Conservation (phyloP, 2,113 vertebrate genomes). For the Percopsis transmontana region DNA sequence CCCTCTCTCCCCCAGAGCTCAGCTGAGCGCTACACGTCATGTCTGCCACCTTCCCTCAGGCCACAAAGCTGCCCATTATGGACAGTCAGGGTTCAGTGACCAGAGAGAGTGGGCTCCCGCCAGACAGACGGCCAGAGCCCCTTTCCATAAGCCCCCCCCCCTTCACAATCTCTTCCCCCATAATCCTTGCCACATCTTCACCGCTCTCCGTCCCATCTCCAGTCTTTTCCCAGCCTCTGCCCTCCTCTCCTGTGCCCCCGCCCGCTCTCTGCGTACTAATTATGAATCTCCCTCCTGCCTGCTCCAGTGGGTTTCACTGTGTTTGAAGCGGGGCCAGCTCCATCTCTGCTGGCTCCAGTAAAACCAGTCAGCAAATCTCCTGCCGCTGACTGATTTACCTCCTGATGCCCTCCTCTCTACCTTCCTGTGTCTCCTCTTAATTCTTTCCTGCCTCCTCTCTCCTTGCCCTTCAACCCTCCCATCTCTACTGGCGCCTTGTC, state of each 20-base stretch:
- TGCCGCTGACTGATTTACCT: conserved; percentile 50
- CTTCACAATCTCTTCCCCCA: not conserved
- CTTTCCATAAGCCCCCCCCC: not conserved
- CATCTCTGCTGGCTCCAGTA: conserved; percentile 46
- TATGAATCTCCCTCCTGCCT: conserved; percentile 25
- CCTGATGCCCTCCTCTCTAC: conserved; percentile 3
- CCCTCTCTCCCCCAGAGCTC: conserved; percentile 40
- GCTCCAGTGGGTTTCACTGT: conserved; percentile 27
- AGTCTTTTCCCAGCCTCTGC: not conserved
- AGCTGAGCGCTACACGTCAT: conserved; percentile 66
- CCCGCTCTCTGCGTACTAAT: conserved; percentile 6
- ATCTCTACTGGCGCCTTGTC: too few species aligned
- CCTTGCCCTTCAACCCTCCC: not conserved
- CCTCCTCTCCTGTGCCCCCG: not conserved
- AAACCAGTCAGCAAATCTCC: conserved; percentile 54
- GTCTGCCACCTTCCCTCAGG: conserved; percentile 68
- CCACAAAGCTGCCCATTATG: conserved; percentile 72
- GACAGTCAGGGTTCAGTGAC: conserved; percentile 52
- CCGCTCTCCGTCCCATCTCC: not conserved
- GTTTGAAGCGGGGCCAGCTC: conserved; percentile 28
- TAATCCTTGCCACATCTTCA: not conserved
- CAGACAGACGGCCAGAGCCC: conserved; percentile 29
- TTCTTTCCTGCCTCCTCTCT: not conserved
- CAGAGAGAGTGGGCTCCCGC: conserved; percentile 44
- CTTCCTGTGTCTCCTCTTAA: not conserved